Evolutionary conservation across 2,888 invertebrate genomes (phyloP), one percentile per base, ranked within the genome.

Genomic region (Gandaritis pyraliata): DNA sequence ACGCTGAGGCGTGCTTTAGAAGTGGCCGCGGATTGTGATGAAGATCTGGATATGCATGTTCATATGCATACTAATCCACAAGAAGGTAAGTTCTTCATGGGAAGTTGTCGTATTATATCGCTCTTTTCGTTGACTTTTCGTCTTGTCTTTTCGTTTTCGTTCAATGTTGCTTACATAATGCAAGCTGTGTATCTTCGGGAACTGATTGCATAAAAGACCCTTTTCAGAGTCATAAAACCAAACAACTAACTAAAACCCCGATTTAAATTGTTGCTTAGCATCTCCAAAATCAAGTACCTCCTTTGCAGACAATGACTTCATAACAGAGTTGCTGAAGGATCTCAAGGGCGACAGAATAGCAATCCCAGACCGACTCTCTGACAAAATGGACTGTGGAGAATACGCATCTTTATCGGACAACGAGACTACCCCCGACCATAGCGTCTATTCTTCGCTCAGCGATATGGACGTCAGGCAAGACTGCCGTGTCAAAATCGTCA

Each of bases 401-500:
- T 71, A 65, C 13, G 70, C 68, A 15, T 46, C 43, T 11, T 10
- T 43, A 16, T 16, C 39, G 11, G 75, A 68, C 29, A 68, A 68
- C 15, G 82, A 82, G 3, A 48, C 23, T 15, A n/a, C 52, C 3
- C 66, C 64, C 49, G 64, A 64, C 12, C 45, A 77, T 69, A 86
- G 82, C 73, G 72, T 83, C 1, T 85, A 86, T 72, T 83, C 86
- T 0, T 80, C 87, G 1, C 61, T 80, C 4, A 83, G 81, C 68
- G 86, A 85, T 45, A 66, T 67, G 12, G 85, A 85, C 43, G 58
- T 74, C 36, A 78, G 82, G 43, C 79, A 82, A 50, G 86, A 88
- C 50, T 88, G 84, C 69, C 82, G 80, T 39, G 83, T 90, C 55
- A 90, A 88, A 72, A 86, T 92, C 54, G 82, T 90, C 50, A 86